Evolutionary conservation across 2,888 invertebrate genomes (phyloP), one percentile per base, ranked within the genome.

Genomic region (Sycophila texana): DNA sequence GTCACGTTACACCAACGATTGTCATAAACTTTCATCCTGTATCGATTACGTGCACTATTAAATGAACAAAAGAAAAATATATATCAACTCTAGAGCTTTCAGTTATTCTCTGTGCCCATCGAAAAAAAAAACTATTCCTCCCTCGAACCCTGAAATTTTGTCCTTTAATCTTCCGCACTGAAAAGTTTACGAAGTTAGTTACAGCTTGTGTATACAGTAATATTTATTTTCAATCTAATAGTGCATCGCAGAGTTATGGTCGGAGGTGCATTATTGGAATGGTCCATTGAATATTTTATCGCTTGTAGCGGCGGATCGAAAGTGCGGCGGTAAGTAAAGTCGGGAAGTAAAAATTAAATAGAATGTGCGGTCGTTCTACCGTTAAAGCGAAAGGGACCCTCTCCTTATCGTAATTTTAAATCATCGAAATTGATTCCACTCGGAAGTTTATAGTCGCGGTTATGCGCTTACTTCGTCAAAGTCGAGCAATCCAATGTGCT

Each of bases 1-100:
- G 82, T 79, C 74, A 74, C 74, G 67, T 76, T 72, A 81, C 82
- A 83, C 81, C 49, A 80, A 72, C 22, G 61, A 84, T 82, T 81
- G 81, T 83, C 83, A 80, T 79, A 82, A 84, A 81, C 76, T 84
- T 79, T 84, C 77, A 84, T 83, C 77, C 83, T 82, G 82, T 84
- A 84, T 74, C 83, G 82, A 82, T 80, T 80, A 83, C 74, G 72
- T 78, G 78, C 78, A 81, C 80, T 80, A 81, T 72, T 61, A 78
- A 83, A 79, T 60, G 57, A 74, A 82, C 82, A 79, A 81, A 79
- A 82, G 20, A 67, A n/a, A n/a, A n/a, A n/a, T n/a, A n/a, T n/a
- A 81, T 26, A 61, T 30, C 4, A 57, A 22, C 26, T 26, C 26
- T 3, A 26, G 26, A 26, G 26, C 26, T 39, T 10, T 39, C 1